Evolutionary conservation across 2,113 vertebrate species (phyloP), one percentile per base, ranked within the genome.

Genomic region (Polypterus senegalus): DNA sequence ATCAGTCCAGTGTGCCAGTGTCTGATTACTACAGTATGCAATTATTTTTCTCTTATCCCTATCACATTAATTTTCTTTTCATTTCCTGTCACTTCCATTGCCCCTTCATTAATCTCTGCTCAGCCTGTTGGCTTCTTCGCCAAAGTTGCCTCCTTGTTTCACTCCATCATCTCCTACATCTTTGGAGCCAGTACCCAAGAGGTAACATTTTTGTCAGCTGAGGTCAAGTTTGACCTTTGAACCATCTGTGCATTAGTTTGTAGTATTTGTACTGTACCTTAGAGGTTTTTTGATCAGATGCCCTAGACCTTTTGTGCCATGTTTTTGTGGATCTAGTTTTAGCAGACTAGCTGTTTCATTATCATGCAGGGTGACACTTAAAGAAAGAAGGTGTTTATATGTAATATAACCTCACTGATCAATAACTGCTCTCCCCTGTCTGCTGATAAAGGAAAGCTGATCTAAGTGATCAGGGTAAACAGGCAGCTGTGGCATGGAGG

Each of bases 101-200:
- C 57, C 70, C 69, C 71, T 69, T 54, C 9, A 47, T 48, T 48
- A 11, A 6, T 67, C 73, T 73, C 64, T 68, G 64, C 67, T 78
- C 81, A 91, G 86, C 77, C 70, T 72, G 82, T 81, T 75, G 59
- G 86, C 81, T 77, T 89, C 79, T 76, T 91, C 82, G 87, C 85
- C 83, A 91, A 86, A 85, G 71, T 91, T 78, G 74, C 76, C 65
- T 87, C 83, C 78, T 47, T 75, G 74, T 79, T 89, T 86, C 84
- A 75, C 84, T 85, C 70, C 77, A 78, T 87, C 80, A 57, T 88
- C 75, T 81, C 83, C 74, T 65, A 66, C 68, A 73, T 82, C 69
- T 45, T 76, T 77, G 72, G 75, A 74, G 80, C 70, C 64, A 67
- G 71, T 75, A 73, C 73, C 75, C 71, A 61, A 46, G 83, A 93